Evolutionary conservation across 2,797 vertebrate genomes (phyloP), one percentile per base, ranked within the genome.

Genomic region (Lacerta agilis): DNA sequence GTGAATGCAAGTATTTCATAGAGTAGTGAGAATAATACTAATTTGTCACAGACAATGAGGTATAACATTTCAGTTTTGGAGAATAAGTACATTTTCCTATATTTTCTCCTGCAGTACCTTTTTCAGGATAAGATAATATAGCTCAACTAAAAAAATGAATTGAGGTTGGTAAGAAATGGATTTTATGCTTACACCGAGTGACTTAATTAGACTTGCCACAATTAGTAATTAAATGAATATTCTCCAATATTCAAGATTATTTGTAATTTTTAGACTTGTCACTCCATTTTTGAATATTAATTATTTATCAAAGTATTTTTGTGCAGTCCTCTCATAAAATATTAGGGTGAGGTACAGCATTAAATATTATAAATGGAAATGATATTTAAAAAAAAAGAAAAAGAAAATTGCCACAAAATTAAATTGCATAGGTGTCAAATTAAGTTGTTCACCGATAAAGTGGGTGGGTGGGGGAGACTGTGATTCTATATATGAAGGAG

Each of bases 1-100:
- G 45, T 73, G 55, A 82, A 82, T 61, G 55, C 86, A 84, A 83
- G 20, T 2, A 79, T 82, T 23, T 86, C 71, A n/a, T 2, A 88
- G 64, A 89, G 8, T 27, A 23, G 5, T 38, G 64, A 64, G 41
- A 17, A 77, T 17, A n/a, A 67, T 82, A 55, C 33, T 7, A 83
- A 15, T 61, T 4, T 5, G n/a, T 77, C 9, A 1, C 1, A 67
- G 3, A 9, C 17, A 67, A 78, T 29, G 18, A 58, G 49, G 23
- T 36, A 73, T 23, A 55, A 10, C n/a, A 23, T 58, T 36, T 36
- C 23, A 36, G 15, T 83, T 72, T 17, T 33, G 43, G 41, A 83
- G 3, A 55, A 55, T 55, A 64, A 64, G 36, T n/a, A 4, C 27
- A 71, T 76, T 25, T 23, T 27, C 25, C 38, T 11, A n/a, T 4